Evolutionary conservation across 2,113 vertebrate species (phyloP).

Genomic region (Eonycteris spelaea): DNA sequence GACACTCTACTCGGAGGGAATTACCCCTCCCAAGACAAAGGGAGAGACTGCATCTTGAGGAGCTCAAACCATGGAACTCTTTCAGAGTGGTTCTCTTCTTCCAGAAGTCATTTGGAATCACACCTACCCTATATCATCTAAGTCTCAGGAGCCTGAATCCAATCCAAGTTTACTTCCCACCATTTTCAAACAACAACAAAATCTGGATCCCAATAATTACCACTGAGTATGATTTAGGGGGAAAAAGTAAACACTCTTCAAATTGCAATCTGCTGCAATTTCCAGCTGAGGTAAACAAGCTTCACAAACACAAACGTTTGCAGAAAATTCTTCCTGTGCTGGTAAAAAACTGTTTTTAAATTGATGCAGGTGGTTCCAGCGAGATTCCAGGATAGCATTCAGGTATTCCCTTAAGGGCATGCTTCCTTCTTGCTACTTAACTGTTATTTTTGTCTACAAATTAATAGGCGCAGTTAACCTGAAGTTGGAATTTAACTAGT

Average conservation of each 20-base stretch:
- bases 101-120: background rate
- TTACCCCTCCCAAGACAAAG: background rate
- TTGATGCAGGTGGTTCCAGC: constrained; percentile 69
- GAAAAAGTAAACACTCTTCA: constrained; percentile 46
- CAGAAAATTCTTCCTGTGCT: constrained; percentile 76
- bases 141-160: background rate
- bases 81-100: background rate
- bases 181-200: constrained; percentile 56
- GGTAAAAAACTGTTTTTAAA: constrained; percentile 64
- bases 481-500: constrained; percentile 54
- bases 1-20: background rate
- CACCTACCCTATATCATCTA: background rate
- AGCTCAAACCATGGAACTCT: background rate
- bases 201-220: constrained; percentile 64
- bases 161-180: constrained; percentile 37
- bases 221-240: constrained; percentile 59
- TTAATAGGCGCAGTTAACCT: constrained; percentile 59
- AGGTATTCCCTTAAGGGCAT: constrained; percentile 57
- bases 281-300: constrained; percentile 76
- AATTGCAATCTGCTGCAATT: constrained; percentile 55
- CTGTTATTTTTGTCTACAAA: constrained; percentile 66
- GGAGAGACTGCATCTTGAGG: background rate
- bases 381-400: background rate
- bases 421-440: constrained; percentile 40
- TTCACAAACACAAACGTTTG: constrained; percentile 71